These are phyloP conservation scores for Felis catus DNA, from an alignment of 2,113 vertebrate species.

Conservation along the genomic window DNA sequence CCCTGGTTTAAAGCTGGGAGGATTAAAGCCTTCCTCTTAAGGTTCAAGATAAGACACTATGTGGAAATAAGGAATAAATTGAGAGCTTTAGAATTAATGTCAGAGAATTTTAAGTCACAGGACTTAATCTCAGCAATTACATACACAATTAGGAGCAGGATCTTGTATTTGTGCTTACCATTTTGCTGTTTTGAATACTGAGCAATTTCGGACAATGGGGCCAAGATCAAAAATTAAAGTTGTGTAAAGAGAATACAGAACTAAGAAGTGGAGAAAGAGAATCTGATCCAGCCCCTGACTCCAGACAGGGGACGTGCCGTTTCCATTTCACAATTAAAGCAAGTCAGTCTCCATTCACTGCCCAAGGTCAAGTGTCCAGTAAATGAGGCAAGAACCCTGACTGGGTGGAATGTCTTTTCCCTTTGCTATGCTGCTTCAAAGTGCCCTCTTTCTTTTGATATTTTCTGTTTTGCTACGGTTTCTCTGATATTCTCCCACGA, in stretches of 20 bases:
- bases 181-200: neutral
- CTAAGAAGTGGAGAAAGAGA: neutral
- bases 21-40: neutral
- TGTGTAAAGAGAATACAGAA: neutral
- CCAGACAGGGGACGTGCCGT: neutral
- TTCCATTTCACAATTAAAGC: neutral
- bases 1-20: neutral
- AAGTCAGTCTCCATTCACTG: neutral
- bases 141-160: neutral
- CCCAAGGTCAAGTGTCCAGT: neutral
- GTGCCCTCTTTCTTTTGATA: neutral
- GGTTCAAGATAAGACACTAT: conserved; percentile 46
- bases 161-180: neutral
- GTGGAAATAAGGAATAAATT: conserved; percentile 24
- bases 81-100: conserved; percentile 29
- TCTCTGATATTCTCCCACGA: neutral
- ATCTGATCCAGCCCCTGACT: neutral
- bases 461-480: neutral
- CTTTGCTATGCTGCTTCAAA: neutral
- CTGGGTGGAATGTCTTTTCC: neutral
- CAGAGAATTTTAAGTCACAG: conserved; percentile 40
- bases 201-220: neutral
- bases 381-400: neutral
- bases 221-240: conserved; percentile 33
- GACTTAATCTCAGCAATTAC: conserved; percentile 54